Base-by-base conservation (phyloP, 2,888 invertebrate genomes). In the Polydrusus cervinus region DNA sequence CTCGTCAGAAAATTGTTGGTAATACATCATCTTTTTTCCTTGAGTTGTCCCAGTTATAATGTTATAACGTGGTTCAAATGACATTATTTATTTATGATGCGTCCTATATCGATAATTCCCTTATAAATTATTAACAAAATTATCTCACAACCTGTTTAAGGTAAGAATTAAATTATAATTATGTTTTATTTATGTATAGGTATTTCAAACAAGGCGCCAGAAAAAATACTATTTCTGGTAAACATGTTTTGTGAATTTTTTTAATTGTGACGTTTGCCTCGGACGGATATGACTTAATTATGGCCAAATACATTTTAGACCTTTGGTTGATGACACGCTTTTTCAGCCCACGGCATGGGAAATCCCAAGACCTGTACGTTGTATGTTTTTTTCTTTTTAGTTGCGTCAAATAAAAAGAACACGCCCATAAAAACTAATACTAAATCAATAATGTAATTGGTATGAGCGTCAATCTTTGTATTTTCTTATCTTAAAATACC, bases 221-320 rank as follows among this genome's bases (percentile, higher is more conserved):
- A 38, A 60, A 57, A 51, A 60, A 40, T n/a, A 10, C 11, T 38
- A 16, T 60, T 18, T 16, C 40, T 60, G 14, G 57, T 60, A 60
- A 60, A 60, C 38, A 60, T 38, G 57, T 38, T 57, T 55, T 60
- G 25, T 53, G n/a, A 10, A 38, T 60, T 60, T 60, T 60, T 40
- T 60, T 40, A 60, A 3, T 38, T 10, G 18, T 60, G 57, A 60
- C 57, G 57, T 60, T 16, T 38, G 11, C 14, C 9, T 11, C n/a
- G 16, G 38, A 16, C 14, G 38, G 38, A 57, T 57, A 55, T 49
- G 10, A 14, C 47, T 47, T 49, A 49, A 49, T 49, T 18, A 18
- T 51, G 13, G 8, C 18, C 6, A 51, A 51, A 51, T 13, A 51
- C 20, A 51, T 51, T 20, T 10, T 51, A 51, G 3, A 20, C 11